Conservation (phyloP, 2,797 vertebrate genomes). For the Enteromius afrohamiltoni region DNA sequence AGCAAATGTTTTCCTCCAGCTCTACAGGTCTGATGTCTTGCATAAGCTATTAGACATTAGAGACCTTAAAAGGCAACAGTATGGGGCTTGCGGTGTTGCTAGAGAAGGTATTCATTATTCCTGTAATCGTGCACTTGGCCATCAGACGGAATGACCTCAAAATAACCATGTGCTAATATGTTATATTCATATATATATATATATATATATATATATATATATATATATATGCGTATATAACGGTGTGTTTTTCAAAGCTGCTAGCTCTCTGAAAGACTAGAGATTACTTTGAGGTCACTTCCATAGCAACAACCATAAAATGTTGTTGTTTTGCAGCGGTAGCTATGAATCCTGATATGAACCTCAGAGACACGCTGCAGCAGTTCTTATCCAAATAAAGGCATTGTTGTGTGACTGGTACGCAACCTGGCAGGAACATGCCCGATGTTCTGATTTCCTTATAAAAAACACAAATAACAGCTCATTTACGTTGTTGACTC, state of each 20-base stretch:
- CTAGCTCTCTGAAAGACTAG: not conserved
- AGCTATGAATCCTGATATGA: conserved; percentile 41
- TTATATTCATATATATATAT: not conserved
- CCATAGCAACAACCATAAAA: conserved; percentile 26
- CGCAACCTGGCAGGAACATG: conserved; percentile 37
- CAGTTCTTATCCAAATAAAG: conserved; percentile 47
- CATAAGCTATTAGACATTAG: conserved; percentile 39
- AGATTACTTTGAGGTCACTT: conserved; percentile 17
- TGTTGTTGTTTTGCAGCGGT: conserved; percentile 35
- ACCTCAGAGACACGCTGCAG: conserved; percentile 30
- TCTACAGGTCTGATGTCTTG: conserved; percentile 44
- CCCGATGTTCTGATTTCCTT: conserved; percentile 47
- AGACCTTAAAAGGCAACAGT: conserved; percentile 49
- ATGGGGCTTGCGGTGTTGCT: conserved; percentile 36
- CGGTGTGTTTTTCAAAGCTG: not conserved
- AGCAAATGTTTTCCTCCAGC: conserved; percentile 34
- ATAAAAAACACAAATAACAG: conserved; percentile 49
- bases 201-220: not conserved
- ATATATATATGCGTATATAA: no score
- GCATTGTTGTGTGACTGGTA: conserved; percentile 39
- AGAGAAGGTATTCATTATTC: conserved; percentile 34
- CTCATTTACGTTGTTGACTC: conserved; percentile 45
- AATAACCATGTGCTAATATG: not conserved
- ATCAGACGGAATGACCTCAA: not conserved
- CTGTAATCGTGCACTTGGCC: conserved; percentile 23